Evolutionary conservation across 2,888 invertebrate species (phyloP).

Genomic region (Hydriomena furcata): DNA sequence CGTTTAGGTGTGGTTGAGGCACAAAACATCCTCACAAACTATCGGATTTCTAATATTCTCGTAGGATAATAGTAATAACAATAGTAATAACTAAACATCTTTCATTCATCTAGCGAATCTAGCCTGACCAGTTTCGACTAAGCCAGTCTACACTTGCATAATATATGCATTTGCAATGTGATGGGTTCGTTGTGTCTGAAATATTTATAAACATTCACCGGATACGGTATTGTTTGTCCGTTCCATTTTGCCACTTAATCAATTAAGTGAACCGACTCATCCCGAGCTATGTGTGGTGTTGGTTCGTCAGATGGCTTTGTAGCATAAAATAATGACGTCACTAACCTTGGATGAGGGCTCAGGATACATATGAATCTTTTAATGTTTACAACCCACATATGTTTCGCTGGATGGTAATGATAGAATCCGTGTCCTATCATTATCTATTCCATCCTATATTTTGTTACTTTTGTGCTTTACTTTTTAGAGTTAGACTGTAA

Average conservation of each 20-base stretch:
- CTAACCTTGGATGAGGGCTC: constrained; percentile 69
- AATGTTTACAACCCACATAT: constrained; percentile 62
- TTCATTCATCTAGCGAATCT: constrained; percentile 36
- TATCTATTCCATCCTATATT: neutral
- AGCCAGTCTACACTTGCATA: constrained; percentile 44
- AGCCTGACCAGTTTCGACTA: constrained; percentile 54
- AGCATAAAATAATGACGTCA: constrained; percentile 71
- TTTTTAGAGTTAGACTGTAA: neutral
- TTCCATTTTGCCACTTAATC: constrained; percentile 63
- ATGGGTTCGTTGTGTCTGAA: constrained; percentile 53
- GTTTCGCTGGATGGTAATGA: constrained; percentile 35
- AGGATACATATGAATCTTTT: constrained; percentile 55
- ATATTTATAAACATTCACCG: constrained; percentile 53
- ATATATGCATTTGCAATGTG: constrained; percentile 53
- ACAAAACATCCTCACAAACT: no score
- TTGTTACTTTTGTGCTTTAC: neutral
- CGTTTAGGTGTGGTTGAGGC: no score
- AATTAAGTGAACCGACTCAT: constrained; percentile 56
- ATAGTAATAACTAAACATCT: constrained; percentile 26
- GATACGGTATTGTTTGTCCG: constrained; percentile 46
- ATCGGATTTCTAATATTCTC: no score
- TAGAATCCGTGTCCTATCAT: constrained; percentile 1
- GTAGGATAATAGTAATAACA: constrained; percentile 15
- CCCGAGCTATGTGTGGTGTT: constrained; percentile 49
- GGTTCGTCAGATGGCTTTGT: constrained; percentile 46